phyloP scores from a whole-genome alignment of 2,888 invertebrate species.

The Plebejus argus region DNA sequence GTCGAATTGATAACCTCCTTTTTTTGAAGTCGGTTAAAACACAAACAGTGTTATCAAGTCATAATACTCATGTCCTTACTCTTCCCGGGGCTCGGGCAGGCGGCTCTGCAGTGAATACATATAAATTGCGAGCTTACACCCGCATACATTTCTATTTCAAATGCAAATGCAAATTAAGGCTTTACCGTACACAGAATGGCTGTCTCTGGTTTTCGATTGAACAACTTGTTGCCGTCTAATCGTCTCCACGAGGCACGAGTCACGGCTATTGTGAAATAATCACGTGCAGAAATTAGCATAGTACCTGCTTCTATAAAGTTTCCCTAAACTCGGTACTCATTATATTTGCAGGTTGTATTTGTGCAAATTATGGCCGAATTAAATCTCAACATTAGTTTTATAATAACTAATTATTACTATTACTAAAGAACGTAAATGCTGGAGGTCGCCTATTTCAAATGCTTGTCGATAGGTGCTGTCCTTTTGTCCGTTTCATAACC shows the following conservation, averaged over 20 bases:
- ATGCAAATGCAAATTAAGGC: constrained; percentile 58
- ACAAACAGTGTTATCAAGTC: constrained; percentile 13
- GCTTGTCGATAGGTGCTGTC: background rate
- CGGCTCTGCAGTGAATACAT: constrained; percentile 44
- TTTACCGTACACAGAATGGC: constrained; percentile 38
- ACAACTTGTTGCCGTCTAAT: constrained; percentile 34
- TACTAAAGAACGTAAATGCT: background rate
- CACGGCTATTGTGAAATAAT: background rate
- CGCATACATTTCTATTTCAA: constrained; percentile 54
- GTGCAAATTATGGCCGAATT: background rate
- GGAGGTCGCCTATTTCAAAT: background rate
- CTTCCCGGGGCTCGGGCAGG: constrained; percentile 29
- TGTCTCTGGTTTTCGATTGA: constrained; percentile 37
- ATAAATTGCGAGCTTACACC: constrained; percentile 52
- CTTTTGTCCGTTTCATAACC: background rate
- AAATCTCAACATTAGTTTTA: background rate
- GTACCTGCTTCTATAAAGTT: background rate
- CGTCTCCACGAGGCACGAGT: background rate
- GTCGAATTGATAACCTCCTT: no score
- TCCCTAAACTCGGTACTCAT: background rate
- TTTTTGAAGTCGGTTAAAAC: no score
- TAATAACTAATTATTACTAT: no score
- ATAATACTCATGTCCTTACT: constrained; percentile 30
- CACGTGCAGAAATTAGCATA: background rate
- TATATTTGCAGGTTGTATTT: background rate